A percentile compares a stretch with the other conserved stretches of the same genome.
Evolutionary conservation across 30 jellyfish, hydroid and myxozoan genomes (phyloP).

Genomic region (Nemopilema nomurai): DNA sequence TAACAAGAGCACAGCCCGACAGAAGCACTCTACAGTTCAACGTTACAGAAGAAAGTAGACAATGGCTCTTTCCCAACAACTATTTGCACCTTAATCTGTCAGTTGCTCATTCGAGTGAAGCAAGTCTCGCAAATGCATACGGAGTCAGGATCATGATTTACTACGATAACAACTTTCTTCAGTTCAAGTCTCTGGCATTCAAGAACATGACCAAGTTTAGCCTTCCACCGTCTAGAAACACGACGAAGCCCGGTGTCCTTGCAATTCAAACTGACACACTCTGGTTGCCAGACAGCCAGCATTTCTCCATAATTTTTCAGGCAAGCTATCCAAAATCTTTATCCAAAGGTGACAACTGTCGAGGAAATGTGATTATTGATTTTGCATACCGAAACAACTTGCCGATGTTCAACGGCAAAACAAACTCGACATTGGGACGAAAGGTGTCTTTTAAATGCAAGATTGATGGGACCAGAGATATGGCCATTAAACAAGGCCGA

Average conservation of each 20-base stretch:
- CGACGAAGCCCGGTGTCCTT: conserved; percentile 33
- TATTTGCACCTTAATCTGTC: conserved; percentile 11
- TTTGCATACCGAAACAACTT: conserved; percentile 34
- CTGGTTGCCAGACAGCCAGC: conserved; percentile 4
- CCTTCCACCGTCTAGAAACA: conserved; percentile 15
- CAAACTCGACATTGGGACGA: background rate
- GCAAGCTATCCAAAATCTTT: conserved; percentile 15
- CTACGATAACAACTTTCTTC: conserved; percentile 15
- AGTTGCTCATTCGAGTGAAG: background rate
- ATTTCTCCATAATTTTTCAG: conserved; percentile 2
- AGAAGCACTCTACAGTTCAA: conserved; percentile 6
- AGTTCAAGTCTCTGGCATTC: background rate
- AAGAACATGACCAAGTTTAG: background rate
- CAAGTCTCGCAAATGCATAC: conserved; percentile 37
- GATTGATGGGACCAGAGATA: background rate
- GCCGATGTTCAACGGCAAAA: conserved; percentile 3
- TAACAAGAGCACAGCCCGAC: conserved; percentile 4
- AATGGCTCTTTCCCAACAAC: background rate
- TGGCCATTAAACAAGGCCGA: background rate
- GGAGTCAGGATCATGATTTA: conserved; percentile 14
- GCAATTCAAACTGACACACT: conserved; percentile 24
- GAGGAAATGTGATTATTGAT: conserved; percentile 10
- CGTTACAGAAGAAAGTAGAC: background rate
- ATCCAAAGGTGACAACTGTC: conserved; percentile 7
- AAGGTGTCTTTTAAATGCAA: conserved; percentile 9